Base-by-base conservation (phyloP, 2,113 vertebrate species). In the Lepus europaeus region DNA sequence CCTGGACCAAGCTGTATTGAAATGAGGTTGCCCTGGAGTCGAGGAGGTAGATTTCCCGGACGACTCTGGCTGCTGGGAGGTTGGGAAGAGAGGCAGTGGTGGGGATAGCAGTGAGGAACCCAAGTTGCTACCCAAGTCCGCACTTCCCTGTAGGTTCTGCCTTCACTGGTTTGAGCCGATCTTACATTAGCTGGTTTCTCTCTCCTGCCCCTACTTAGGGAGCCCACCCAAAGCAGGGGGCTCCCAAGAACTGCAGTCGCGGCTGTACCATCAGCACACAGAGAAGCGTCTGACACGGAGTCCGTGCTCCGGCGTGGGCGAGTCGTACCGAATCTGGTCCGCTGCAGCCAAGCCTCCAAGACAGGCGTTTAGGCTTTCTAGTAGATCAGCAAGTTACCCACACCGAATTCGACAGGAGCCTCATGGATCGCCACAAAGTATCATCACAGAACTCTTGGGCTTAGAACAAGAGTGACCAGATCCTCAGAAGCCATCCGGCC, bases 81-180 rank as follows among this genome's bases (percentile, higher is more conserved):
- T 6, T 9, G 11, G 12, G 8, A 5, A 77, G 49, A 13, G 5
- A 12, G 4, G 13, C 9, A 12, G 6, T 0, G 11, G 45, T 6
- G 70, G 9, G 23, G 59, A 9, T 31, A 19, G 10, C 19, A 22
- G 2, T 3, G 5, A 33, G 25, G 39, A 83, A 73, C 4, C 6
- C 16, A 9, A 12, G 19, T 5, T 19, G 27, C 61, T 59, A 3
- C 0, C 16, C 2, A 23, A 91, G 72, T 72, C 81, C 56, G 16
- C 33, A 4, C 56, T 66, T 68, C 49, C 49, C 1, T 22, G 7
- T 53, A 3, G 3, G 9, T 68, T 56, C 8, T 68, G 61, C 20
- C 25, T 25, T 91, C n/a, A 36, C 25, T 25, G 25, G n/a, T 69
- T 45, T 77, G 25, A 45, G 12, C n/a, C 51, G 70, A 64, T 36